These are phyloP conservation scores for Euproctis similis DNA, from an alignment of 2,888 invertebrate genomes.

Conservation along the genomic window DNA sequence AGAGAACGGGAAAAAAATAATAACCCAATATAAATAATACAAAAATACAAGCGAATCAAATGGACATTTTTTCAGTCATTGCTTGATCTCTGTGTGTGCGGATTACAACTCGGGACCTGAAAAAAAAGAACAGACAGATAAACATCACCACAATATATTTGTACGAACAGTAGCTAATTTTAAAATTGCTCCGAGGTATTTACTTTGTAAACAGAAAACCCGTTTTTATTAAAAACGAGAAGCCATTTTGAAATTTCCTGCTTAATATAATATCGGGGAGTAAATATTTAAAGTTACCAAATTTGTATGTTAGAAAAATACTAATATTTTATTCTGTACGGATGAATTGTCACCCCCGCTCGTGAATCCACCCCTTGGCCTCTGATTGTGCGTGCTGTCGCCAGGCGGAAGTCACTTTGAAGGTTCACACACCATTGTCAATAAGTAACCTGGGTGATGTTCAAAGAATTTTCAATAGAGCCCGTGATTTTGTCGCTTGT, in stretches of 20 bases:
- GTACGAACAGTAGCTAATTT: constrained; percentile 7
- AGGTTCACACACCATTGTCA: constrained; percentile 35
- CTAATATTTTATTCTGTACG: constrained; percentile 35
- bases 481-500: constrained; percentile 10
- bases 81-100: too few relatives aligned
- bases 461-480: constrained; percentile 29
- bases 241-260: constrained; percentile 22
- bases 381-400: constrained; percentile 40
- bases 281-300: constrained; percentile 22
- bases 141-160: background rate
- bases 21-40: too few relatives aligned
- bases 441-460: constrained; percentile 28
- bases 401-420: constrained; percentile 42
- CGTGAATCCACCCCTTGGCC: constrained; percentile 10
- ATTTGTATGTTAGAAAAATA: constrained; percentile 26
- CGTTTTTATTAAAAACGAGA: constrained; percentile 19
- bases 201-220: constrained; percentile 12
- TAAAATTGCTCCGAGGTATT: constrained; percentile 14
- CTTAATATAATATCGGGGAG: constrained; percentile 17
- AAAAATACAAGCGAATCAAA: too few relatives aligned
- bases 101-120: too few relatives aligned
- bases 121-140: background rate
- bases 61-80: too few relatives aligned
- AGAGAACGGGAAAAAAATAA: too few relatives aligned
- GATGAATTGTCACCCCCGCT: constrained; percentile 40